A percentile compares a stretch with the other conserved stretches of the same genome.
phyloP scores from a whole-genome alignment of 2,113 vertebrate species.

The Oplegnathus fasciatus region DNA sequence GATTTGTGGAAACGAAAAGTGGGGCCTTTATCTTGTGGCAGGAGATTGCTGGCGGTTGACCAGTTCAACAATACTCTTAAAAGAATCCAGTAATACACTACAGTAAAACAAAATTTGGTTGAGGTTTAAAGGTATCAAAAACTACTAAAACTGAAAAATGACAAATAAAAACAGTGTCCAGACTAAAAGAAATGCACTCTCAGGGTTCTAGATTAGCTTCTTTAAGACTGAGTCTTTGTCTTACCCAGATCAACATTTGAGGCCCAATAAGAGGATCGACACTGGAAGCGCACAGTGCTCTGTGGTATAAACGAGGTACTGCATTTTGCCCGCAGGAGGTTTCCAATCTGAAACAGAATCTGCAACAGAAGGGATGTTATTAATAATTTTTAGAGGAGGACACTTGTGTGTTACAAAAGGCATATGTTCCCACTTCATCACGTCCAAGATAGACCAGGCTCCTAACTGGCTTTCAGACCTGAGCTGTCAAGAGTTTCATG shows the following conservation, averaged over 20 bases:
- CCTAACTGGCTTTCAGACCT: background rate
- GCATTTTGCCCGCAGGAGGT: constrained; percentile 83
- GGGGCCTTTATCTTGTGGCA: background rate
- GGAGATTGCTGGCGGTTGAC: no score
- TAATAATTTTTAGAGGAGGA: constrained; percentile 48
- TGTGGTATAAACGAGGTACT: constrained; percentile 78
- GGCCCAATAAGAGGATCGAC: constrained; percentile 81
- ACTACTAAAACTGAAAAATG: background rate
- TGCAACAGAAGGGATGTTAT: constrained; percentile 70
- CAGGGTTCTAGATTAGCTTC: background rate
- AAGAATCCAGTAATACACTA: background rate
- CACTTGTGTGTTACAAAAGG: constrained; percentile 24
- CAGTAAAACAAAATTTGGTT: background rate
- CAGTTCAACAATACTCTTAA: background rate
- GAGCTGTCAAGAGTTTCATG: background rate
- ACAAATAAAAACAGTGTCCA: background rate
- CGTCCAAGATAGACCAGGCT: background rate
- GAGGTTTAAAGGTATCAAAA: background rate
- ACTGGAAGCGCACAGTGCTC: constrained; percentile 81
- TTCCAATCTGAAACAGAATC: constrained; percentile 85
- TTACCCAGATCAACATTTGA: constrained; percentile 83
- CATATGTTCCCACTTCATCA: constrained; percentile 51
- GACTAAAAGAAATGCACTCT: background rate
- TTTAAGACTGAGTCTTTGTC: background rate
- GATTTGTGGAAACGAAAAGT: background rate